These are phyloP conservation scores for Chaetogeoica ovagalla DNA, from an alignment of 2,888 invertebrate genomes.

Conservation along the genomic window DNA sequence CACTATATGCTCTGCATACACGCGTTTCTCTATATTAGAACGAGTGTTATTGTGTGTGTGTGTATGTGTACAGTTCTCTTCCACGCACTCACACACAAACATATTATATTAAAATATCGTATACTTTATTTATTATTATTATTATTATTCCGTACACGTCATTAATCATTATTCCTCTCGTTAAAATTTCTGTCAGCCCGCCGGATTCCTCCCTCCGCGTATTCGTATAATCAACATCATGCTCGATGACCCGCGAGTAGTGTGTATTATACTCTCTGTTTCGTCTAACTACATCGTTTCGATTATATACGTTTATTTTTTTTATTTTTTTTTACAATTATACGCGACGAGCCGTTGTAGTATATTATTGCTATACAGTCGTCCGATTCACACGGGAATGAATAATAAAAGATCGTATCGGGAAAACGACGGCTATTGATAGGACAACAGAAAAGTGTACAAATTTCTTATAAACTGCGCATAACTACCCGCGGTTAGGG, in stretches of 20 bases:
- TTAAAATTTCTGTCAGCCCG: slow-evolving; percentile 47
- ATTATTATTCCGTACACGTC: slow-evolving; percentile 32
- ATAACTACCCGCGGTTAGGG: too few relatives aligned
- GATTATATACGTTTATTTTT: neutral
- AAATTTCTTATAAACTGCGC: too few relatives aligned
- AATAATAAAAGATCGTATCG: too few relatives aligned
- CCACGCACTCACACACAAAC: neutral
- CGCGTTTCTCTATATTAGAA: too few relatives aligned
- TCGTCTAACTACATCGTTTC: neutral
- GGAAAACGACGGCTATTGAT: too few relatives aligned
- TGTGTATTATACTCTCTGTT: neutral
- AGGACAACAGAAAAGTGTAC: too few relatives aligned
- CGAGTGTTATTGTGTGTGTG: too few relatives aligned
- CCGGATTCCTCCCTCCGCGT: neutral
- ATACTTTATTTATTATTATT: slow-evolving; percentile 1
- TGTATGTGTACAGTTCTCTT: too few relatives aligned
- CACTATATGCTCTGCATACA: too few relatives aligned
- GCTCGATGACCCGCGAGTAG: too few relatives aligned
- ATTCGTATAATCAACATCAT: neutral
- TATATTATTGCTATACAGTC: too few relatives aligned
- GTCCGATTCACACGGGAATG: too few relatives aligned
- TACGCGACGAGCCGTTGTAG: neutral
- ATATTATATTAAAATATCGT: slow-evolving; percentile 5
- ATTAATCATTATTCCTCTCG: slow-evolving; percentile 52
- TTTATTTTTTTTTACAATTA: slow-evolving; percentile 8